Conservation (phyloP, 1,140 invertebrate genomes). For the Musca vetustissima region DNA sequence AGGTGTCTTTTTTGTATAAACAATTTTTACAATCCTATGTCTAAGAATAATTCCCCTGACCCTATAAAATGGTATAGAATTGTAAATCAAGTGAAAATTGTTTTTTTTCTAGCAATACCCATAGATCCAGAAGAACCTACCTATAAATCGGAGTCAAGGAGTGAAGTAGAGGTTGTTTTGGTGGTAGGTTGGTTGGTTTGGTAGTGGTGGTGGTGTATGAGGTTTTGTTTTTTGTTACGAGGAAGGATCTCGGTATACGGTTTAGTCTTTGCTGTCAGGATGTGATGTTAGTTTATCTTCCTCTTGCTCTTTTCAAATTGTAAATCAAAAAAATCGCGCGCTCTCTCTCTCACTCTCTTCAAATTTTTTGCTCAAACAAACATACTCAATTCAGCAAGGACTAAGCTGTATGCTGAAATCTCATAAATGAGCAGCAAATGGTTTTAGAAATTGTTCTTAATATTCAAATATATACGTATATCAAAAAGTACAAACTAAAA, state of each 20-base stretch:
- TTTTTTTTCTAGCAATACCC: too few species aligned
- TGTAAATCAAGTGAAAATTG: too few species aligned
- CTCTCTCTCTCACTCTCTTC: too few species aligned
- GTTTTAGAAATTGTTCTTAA: neutral
- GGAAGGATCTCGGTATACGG: conserved; percentile 46
- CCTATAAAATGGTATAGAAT: too few species aligned
- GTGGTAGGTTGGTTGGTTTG: neutral
- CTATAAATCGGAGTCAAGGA: neutral
- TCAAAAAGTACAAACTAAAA: neutral
- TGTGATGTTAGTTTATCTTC: conserved; percentile 33
- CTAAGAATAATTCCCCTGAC: too few species aligned
- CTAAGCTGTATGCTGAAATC: conserved; percentile 53
- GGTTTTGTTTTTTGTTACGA: conserved; percentile 2
- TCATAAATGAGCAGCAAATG: conserved; percentile 4
- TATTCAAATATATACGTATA: conserved; percentile 2
- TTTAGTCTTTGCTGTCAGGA: conserved; percentile 51
- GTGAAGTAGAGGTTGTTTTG: neutral
- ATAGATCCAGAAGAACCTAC: conserved; percentile 15
- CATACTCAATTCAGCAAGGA: conserved; percentile 42
- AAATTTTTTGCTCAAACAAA: too few species aligned
- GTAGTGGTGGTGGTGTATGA: neutral
- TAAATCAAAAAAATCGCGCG: too few species aligned
- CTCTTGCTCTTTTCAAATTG: neutral
- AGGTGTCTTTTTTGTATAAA: too few species aligned
- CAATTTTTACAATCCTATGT: too few species aligned